Conservation (phyloP, 1,140 invertebrate species). For the Mactra quadrangularis region DNA sequence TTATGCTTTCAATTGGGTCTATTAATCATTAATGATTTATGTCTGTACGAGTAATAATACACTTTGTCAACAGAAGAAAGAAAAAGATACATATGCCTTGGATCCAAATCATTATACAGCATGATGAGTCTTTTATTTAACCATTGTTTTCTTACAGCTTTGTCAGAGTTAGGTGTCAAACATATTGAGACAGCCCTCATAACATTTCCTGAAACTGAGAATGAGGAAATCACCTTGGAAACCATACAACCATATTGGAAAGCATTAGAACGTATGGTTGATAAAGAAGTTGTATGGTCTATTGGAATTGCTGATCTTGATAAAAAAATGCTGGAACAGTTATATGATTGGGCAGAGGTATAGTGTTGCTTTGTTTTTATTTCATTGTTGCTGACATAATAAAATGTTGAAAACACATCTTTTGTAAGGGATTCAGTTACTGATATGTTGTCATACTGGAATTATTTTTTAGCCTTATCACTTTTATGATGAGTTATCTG, state of each 20-base stretch:
- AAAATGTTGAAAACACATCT: not conserved
- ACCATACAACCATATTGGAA: conserved; percentile 90
- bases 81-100: no score
- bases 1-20: no score
- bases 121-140: no score
- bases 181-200: conserved; percentile 91
- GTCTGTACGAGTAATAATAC: no score
- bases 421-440: no score
- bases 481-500: no score
- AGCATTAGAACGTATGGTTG: conserved; percentile 89
- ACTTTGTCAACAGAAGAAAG: no score
- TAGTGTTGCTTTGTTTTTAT: conserved; percentile 62
- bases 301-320: conserved; percentile 96
- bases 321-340: conserved; percentile 89
- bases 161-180: conserved; percentile 87
- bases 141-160: conserved; percentile 86
- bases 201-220: conserved; percentile 86
- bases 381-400: not conserved
- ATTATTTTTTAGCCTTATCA: no score
- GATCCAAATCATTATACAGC: no score
- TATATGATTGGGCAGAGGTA: conserved; percentile 91
- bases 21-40: no score
- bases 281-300: conserved; percentile 88
- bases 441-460: no score
- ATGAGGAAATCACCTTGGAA: conserved; percentile 82